Evolutionary conservation across 2,888 invertebrate species (phyloP).

Genomic region (Labia minor): DNA sequence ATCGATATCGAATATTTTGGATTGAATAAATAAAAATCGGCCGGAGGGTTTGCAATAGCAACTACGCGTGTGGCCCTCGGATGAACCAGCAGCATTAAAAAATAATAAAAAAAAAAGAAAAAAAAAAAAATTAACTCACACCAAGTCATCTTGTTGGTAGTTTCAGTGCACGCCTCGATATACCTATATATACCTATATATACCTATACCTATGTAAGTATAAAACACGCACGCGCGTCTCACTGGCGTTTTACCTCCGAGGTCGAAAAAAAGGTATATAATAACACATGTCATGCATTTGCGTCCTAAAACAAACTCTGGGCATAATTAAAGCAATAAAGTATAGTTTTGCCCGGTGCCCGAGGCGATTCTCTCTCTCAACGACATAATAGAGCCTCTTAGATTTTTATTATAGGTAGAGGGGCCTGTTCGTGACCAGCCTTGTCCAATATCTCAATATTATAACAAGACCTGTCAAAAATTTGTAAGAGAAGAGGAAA

Average conservation of each 20-base stretch:
- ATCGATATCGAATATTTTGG: too few relatives aligned
- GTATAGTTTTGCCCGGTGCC: background rate
- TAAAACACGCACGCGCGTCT: background rate
- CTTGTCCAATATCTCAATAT: constrained; percentile 13
- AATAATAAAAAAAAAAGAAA: background rate
- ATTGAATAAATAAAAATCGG: too few relatives aligned
- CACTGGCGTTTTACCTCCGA: background rate
- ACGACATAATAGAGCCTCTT: constrained; percentile 13
- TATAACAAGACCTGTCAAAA: constrained; percentile 13
- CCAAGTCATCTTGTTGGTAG: background rate
- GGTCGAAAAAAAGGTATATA: constrained; percentile 1
- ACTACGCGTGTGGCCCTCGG: background rate
- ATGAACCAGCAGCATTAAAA: background rate
- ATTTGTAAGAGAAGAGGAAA: background rate
- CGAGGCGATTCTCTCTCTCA: background rate
- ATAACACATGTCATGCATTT: constrained; percentile 13
- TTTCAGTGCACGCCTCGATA: too few relatives aligned
- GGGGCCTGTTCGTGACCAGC: background rate
- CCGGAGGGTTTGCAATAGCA: background rate
- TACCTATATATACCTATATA: too few relatives aligned
- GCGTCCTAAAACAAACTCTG: constrained; percentile 13
- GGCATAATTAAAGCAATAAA: constrained; percentile 13
- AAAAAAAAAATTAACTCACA: background rate
- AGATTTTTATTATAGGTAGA: constrained; percentile 13
- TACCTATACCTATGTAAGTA: background rate